Base-by-base conservation (phyloP, 2,888 invertebrate species). In the Leucania comma region DNA sequence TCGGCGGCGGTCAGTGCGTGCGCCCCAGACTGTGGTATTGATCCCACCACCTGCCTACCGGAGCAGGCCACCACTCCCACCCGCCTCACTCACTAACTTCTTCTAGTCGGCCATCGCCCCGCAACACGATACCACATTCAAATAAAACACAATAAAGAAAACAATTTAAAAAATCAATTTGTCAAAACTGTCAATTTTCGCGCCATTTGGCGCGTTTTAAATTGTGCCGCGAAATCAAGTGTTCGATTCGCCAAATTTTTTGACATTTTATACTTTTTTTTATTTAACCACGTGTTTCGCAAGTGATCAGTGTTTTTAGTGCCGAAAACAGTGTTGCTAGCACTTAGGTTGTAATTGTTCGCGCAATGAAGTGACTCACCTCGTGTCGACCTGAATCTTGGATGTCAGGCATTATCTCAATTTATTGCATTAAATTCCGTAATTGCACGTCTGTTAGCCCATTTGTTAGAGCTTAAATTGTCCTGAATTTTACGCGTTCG, bases 1-100 rank as follows among this genome's bases (percentile, higher is more conserved):
- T 92, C 95, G 94, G 91, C 95, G 89, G 78, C 93, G 95, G 95
- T 92, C 95, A 95, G 93, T 95, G 95, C 95, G 95, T 96, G 94
- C 95, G 95, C 92, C 93, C 92, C 90, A 93, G 91, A 91, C 93
- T 87, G 88, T 93, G 93, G 94, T 92, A 93, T 93, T 91, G 95
- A 95, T 92, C 95, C 94, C 95, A 94, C 94, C 93, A 94, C 94
- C 93, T 92, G 90, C 90, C 87, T 88, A 80, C 91, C 93, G 90
- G 46, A 46, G 20, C 90, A 87, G 88, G 81, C 91, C 93, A 95
- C 94, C 95, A 94, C 94, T 93, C 94, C 94, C 93, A 90, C 86
- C 85, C 89, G 90, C 87, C 86, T 89, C 88, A 92, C 86, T 89
- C 88, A 92, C 87, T 91, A 90, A 89, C 91, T 89, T 89, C 89